Percentiles rank a stretch among this genome's conserved stretches.
Conservation (phyloP, 2,888 invertebrate species). For the Eupithecia dodoneata region DNA sequence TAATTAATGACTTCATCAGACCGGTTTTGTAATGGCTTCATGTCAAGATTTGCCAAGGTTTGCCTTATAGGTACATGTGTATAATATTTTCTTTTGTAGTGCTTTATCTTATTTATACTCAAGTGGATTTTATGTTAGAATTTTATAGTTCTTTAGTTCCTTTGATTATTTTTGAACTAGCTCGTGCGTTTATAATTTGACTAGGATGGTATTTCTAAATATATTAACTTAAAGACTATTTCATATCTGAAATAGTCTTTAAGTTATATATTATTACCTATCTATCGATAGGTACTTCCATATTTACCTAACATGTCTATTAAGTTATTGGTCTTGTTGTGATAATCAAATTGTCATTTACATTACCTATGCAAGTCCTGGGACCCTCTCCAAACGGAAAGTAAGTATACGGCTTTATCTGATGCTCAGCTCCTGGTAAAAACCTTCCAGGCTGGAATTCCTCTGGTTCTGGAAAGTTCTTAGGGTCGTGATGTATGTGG, state of each 20-base stretch:
- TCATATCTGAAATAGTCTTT: too few species aligned
- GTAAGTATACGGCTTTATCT: slow-evolving; percentile 55
- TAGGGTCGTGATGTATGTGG: slow-evolving; percentile 56
- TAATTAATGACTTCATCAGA: neutral
- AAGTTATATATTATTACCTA: too few species aligned
- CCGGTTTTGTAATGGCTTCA: neutral
- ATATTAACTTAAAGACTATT: neutral
- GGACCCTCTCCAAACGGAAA: slow-evolving; percentile 65
- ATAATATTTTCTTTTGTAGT: neutral
- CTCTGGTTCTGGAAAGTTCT: slow-evolving; percentile 58
- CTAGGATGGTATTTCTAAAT: neutral
- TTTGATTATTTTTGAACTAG: too few species aligned
- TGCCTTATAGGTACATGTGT: too few species aligned
- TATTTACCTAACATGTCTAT: too few species aligned
- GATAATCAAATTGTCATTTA: neutral
- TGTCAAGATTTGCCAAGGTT: neutral
- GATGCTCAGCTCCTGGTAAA: slow-evolving; percentile 48
- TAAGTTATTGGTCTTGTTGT: too few species aligned
- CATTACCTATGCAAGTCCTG: slow-evolving; percentile 63
- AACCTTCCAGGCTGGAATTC: slow-evolving; percentile 61
- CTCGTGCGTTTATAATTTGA: too few species aligned
- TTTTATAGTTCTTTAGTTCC: too few species aligned
- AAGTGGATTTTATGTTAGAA: too few species aligned
- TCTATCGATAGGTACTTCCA: too few species aligned
- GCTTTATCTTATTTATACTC: neutral